These are phyloP conservation scores for Shinisaurus crocodilurus DNA, from an alignment of 2,113 vertebrate species.

Conservation along the genomic window DNA sequence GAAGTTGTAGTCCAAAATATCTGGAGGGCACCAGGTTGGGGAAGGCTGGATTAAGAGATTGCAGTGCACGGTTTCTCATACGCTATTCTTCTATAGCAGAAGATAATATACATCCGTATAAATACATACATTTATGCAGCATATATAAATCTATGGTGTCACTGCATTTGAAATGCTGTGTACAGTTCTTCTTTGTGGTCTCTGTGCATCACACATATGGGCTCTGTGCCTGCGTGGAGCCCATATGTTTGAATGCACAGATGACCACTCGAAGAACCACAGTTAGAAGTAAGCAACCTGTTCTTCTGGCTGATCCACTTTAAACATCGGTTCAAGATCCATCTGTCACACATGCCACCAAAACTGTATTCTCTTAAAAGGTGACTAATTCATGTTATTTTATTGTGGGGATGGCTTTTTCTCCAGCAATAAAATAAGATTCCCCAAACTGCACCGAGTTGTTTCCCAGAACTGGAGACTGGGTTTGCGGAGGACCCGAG, in stretches of 20 bases:
- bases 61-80: neutral
- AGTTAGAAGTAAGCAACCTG: too few species aligned
- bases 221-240: too few species aligned
- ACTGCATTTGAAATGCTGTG: neutral
- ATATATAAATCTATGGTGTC: neutral
- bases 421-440: neutral
- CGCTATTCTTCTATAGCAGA: neutral
- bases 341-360: neutral
- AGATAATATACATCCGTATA: neutral
- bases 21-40: too few species aligned
- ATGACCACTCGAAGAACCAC: too few species aligned
- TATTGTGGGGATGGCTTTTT: neutral
- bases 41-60: neutral
- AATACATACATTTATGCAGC: too few species aligned
- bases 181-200: too few species aligned
- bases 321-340: neutral
- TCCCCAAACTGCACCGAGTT: neutral
- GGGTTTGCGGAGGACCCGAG: neutral
- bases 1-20: too few species aligned
- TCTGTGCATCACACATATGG: too few species aligned
- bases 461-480: neutral
- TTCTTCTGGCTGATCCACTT: neutral
- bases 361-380: neutral
- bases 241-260: too few species aligned
- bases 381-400: neutral